These are phyloP conservation scores for Apamea epomidion DNA, from an alignment of 2,888 invertebrate species.

Conservation along the genomic window DNA sequence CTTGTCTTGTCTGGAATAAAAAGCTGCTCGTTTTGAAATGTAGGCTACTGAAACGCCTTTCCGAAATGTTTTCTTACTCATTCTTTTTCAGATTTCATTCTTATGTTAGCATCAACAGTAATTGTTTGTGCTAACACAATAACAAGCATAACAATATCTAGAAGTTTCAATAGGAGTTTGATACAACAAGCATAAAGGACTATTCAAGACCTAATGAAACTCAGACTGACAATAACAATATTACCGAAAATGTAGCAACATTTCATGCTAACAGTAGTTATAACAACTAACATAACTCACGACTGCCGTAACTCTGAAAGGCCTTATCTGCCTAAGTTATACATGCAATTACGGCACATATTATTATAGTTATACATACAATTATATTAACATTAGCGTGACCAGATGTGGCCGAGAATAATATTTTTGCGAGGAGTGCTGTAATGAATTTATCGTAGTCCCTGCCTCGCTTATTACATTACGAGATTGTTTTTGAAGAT, in stretches of 20 bases:
- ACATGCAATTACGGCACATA: slow-evolving; percentile 63
- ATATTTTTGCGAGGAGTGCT: slow-evolving; percentile 78
- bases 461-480: slow-evolving; percentile 58
- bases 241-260: slow-evolving; percentile 49
- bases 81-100: neutral
- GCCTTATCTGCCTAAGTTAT: slow-evolving; percentile 53
- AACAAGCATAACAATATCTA: slow-evolving; percentile 8
- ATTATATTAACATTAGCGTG: slow-evolving; percentile 68
- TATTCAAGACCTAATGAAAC: slow-evolving; percentile 56
- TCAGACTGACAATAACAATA: slow-evolving; percentile 58
- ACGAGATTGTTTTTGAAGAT: slow-evolving; percentile 62
- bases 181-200: slow-evolving; percentile 24
- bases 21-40: slow-evolving; percentile 18
- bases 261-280: slow-evolving; percentile 56
- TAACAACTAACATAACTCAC: slow-evolving; percentile 57
- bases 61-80: neutral
- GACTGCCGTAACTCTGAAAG: slow-evolving; percentile 37
- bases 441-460: slow-evolving; percentile 79
- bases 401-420: slow-evolving; percentile 75
- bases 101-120: neutral
- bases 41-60: slow-evolving; percentile 7
- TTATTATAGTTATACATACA: slow-evolving; percentile 63
- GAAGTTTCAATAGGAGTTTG: slow-evolving; percentile 33
- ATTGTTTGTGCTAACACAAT: slow-evolving; percentile 19
- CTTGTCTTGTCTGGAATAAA: slow-evolving; percentile 31